A percentile compares a stretch with the other conserved stretches of the same genome.
Evolutionary conservation across 2,888 invertebrate species (phyloP).

Genomic region (Pristionchus exspectatus): DNA sequence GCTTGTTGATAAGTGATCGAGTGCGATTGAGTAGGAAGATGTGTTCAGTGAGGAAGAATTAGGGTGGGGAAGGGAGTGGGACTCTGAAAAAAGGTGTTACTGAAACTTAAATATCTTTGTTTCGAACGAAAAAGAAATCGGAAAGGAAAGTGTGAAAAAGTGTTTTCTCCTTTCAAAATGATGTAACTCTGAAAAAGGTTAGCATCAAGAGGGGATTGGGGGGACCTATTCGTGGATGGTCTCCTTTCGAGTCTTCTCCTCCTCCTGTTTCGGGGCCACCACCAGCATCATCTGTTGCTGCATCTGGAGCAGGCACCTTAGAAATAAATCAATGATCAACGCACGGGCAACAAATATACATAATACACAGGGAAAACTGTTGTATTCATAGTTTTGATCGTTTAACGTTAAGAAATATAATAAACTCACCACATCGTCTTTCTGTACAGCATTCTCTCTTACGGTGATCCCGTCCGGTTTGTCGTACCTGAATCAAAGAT

Average conservation of each 20-base stretch:
- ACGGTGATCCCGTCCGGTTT: conserved; percentile 9
- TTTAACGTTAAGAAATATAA: too few species aligned
- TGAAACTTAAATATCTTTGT: too few species aligned
- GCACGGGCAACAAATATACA: background rate
- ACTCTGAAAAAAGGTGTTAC: background rate
- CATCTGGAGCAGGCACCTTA: background rate
- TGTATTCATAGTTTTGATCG: too few species aligned
- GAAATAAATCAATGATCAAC: background rate
- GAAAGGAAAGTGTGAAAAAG: background rate
- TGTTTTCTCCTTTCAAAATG: background rate
- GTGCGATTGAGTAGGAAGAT: conserved; percentile 39
- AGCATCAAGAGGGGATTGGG: background rate
- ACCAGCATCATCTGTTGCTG: background rate
- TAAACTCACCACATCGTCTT: background rate
- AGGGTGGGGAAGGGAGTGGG: background rate
- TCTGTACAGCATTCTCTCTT: background rate
- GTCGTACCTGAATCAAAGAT: conserved; percentile 30
- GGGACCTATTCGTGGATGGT: background rate
- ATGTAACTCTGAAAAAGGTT: background rate
- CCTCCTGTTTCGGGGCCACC: background rate
- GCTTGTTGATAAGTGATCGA: background rate
- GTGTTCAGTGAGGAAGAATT: background rate
- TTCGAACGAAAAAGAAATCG: background rate
- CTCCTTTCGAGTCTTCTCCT: background rate
- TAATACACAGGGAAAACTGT: background rate